Evolutionary conservation across 2,113 vertebrate species (phyloP).

Genomic region (Proteles cristata): DNA sequence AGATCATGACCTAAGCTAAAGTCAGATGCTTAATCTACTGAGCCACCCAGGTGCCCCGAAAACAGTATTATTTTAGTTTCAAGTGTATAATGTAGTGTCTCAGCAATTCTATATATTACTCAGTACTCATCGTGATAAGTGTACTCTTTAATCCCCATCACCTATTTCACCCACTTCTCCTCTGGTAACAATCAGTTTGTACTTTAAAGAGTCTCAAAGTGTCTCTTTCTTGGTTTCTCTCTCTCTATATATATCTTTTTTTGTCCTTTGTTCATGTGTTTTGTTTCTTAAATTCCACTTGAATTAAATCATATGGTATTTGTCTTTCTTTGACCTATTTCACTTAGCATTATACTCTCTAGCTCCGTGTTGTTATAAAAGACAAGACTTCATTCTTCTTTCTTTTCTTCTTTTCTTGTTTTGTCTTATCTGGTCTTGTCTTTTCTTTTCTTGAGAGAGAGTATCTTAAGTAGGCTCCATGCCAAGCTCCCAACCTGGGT

Average conservation of each 20-base stretch:
- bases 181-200: neutral
- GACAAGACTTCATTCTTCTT: neutral
- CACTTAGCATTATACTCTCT: too few species aligned
- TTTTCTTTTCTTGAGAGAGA: neutral
- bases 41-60: too few species aligned
- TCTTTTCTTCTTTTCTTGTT: neutral
- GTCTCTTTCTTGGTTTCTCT: neutral
- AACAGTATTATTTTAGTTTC: neutral
- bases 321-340: too few species aligned
- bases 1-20: too few species aligned
- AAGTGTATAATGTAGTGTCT: neutral
- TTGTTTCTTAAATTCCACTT: too few species aligned
- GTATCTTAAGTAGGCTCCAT: too few species aligned
- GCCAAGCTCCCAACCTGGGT: too few species aligned
- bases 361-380: too few species aligned
- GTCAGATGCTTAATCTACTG: too few species aligned
- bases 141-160: neutral
- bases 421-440: neutral
- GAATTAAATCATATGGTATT: too few species aligned
- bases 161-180: neutral
- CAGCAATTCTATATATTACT: neutral
- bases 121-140: neutral
- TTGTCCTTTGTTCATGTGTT: too few species aligned
- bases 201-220: neutral
- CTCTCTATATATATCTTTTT: neutral